A percentile compares a stretch with the other conserved stretches of the same genome.
phyloP scores from a whole-genome alignment of 2,888 invertebrate species.

The Ichneumoninae sp. region DNA sequence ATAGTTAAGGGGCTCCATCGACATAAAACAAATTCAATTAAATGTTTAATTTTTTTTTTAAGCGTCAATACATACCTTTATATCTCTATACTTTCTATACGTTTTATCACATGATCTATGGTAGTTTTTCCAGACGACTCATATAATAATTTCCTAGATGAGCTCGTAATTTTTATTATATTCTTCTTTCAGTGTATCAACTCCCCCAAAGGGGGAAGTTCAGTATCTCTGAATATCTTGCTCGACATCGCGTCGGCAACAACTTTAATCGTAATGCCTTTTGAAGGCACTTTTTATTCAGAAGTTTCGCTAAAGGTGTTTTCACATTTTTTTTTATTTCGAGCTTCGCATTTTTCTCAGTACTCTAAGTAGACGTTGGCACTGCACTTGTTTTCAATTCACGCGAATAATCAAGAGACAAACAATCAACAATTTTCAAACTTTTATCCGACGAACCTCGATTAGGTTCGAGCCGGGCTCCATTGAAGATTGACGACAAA shows the following conservation, averaged over 20 bases:
- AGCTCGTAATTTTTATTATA: background rate
- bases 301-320: background rate
- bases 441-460: background rate
- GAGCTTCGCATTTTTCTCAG: background rate
- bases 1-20: background rate
- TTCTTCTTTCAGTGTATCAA: too few relatives aligned
- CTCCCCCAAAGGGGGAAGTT: too few relatives aligned
- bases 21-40: too few relatives aligned
- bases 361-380: too few relatives aligned
- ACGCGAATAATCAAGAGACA: background rate
- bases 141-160: background rate
- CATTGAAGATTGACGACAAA: background rate
- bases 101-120: background rate
- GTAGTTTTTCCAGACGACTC: too few relatives aligned
- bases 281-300: background rate
- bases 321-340: background rate
- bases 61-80: background rate
- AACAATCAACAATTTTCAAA: background rate
- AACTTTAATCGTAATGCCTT: background rate
- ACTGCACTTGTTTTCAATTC: background rate
- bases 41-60: too few relatives aligned
- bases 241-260: too few relatives aligned
- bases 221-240: too few relatives aligned
- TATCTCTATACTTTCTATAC: background rate
- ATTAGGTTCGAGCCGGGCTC: background rate